A percentile compares a stretch with the other conserved stretches of the same genome.
These are phyloP conservation scores for Acrossocheilus fasciatus DNA, from an alignment of 2,797 vertebrate species.

Conservation along the genomic window DNA sequence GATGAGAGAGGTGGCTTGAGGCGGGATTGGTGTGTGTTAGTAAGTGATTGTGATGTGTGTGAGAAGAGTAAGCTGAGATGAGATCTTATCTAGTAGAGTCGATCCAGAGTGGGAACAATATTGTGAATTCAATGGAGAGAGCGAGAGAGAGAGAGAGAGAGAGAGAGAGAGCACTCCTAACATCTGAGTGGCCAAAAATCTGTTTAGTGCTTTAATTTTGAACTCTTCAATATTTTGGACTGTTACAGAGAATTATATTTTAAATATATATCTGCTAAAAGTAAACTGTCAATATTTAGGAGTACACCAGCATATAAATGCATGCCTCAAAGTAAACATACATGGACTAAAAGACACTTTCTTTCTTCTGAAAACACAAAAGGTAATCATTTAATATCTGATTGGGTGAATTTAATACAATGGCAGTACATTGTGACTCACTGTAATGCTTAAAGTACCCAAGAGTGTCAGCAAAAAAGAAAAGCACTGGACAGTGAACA, in stretches of 20 bases:
- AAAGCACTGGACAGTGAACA: not conserved
- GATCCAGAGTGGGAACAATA: conserved; percentile 21
- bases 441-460: not conserved
- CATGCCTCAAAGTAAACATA: not conserved
- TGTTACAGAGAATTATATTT: not conserved
- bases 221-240: not conserved
- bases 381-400: not conserved
- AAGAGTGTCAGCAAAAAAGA: not conserved
- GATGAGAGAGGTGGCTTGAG: conserved; percentile 2
- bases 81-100: conserved; percentile 43
- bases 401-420: not conserved
- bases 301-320: not conserved
- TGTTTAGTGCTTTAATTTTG: not conserved
- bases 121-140: conserved; percentile 9
- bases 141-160: not conserved
- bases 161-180: not conserved
- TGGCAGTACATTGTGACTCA: not conserved
- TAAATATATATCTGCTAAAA: not conserved
- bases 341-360: not conserved
- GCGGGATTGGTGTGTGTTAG: conserved; percentile 25
- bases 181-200: not conserved
- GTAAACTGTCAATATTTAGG: not conserved
- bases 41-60: conserved; percentile 5
- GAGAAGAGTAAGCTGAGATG: conserved; percentile 13
- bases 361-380: not conserved